These are phyloP conservation scores for Yponomeuta plumbellus DNA, from an alignment of 2,888 invertebrate genomes.

Conservation along the genomic window DNA sequence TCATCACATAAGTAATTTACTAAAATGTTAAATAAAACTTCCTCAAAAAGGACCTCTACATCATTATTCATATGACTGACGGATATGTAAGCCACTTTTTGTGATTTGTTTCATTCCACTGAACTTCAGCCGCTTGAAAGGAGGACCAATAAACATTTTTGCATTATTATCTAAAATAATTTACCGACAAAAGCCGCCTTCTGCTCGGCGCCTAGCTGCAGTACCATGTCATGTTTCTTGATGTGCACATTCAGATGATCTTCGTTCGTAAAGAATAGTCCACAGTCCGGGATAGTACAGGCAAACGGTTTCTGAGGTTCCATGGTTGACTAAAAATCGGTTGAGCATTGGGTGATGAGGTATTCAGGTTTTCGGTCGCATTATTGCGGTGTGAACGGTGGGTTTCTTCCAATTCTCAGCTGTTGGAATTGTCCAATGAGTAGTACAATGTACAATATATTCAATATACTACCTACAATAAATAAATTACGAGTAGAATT, in stretches of 20 bases:
- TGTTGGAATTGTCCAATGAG: too few species aligned
- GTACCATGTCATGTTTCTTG: slow-evolving; percentile 90
- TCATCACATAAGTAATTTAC: too few species aligned
- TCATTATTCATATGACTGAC: too few species aligned
- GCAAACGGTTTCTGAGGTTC: slow-evolving; percentile 82
- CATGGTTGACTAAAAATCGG: slow-evolving; percentile 43
- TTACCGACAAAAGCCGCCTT: slow-evolving; percentile 82
- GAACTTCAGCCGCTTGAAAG: too few species aligned
- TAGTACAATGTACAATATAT: too few species aligned
- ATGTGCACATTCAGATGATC: slow-evolving; percentile 87
- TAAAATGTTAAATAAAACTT: too few species aligned
- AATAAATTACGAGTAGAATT: too few species aligned
- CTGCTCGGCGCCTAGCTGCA: slow-evolving; percentile 80
- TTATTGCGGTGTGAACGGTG: background rate
- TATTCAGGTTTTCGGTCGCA: background rate
- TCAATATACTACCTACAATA: too few species aligned
- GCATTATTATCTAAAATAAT: slow-evolving; percentile 6
- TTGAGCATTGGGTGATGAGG: background rate
- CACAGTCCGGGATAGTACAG: slow-evolving; percentile 81
- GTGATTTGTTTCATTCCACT: too few species aligned
- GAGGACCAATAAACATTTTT: too few species aligned
- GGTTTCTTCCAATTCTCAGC: background rate
- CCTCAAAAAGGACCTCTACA: too few species aligned
- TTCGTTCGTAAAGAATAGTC: slow-evolving; percentile 87
- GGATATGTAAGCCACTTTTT: too few species aligned